Base-by-base conservation (phyloP, 2,888 invertebrate genomes). In the Galeopsomyia nigrocyanea region DNA sequence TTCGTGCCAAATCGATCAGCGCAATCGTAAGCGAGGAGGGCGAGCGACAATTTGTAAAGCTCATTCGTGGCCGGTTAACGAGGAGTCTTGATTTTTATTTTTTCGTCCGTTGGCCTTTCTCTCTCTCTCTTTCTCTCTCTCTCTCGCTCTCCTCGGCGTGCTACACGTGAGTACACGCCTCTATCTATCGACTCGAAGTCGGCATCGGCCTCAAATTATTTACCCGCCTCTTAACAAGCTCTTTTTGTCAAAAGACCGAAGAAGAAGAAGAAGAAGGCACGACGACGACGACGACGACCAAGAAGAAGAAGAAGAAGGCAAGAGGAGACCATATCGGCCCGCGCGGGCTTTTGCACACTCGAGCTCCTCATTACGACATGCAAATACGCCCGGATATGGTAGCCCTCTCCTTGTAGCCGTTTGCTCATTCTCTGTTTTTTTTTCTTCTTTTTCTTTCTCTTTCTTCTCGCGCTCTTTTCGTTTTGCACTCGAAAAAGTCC, bases 311-410 rank as follows among this genome's bases (percentile, higher is more conserved):
- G 17, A 31, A 21, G 9, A 21, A 47, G 53, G 51, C 50, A 67
- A 31, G n/a, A 46, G 21, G 17, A 19, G 58, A 51, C 50, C 22
- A 61, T 50, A 62, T 56, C 68, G 62, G 56, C 31, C 26, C 17
- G 61, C 61, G 50, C 21, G 49, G 10, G 16, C 26, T 26, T 39
- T 39, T 13, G 39, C 49, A 56, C 50, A 58, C 14, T 19, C 10
- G 17, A 14, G 53, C 73, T 78, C 78, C 79, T 80, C 80, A 79
- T 80, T 80, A 80, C 79, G 76, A 74, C 76, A 80, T 80, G 80
- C 79, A 80, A 80, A 80, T 79, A 80, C 75, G 75, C 73, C 76
- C 75, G 77, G 77, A 77, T 78, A 77, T 75, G 74, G 71, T 39
- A 67, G 31, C 49, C 47, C 39, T 39, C 39, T 26, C 26, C 26